A percentile compares a stretch with the other conserved stretches of the same genome.
Evolutionary conservation across 1,140 invertebrate species (phyloP).

Genomic region (Drosophila nannoptera): DNA sequence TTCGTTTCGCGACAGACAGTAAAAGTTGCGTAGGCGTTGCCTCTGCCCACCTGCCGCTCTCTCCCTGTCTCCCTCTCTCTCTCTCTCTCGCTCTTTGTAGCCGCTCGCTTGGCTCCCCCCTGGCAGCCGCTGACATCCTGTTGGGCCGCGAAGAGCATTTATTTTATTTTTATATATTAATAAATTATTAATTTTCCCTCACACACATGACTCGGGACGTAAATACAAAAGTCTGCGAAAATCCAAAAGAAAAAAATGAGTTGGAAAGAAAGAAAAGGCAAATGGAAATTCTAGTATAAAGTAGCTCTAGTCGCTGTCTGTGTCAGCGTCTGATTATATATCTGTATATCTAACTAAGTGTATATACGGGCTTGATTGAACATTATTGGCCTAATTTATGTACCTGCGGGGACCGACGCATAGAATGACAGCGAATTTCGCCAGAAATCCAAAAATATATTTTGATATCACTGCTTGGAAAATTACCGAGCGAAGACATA

Average conservation of each 20-base stretch:
- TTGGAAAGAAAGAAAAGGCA: slow-evolving; percentile 19
- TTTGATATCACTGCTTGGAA: slow-evolving; percentile 39
- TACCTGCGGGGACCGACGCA: slow-evolving; percentile 29
- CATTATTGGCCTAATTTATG: slow-evolving; percentile 46
- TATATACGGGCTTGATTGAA: slow-evolving; percentile 32
- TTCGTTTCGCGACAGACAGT: slow-evolving; percentile 8
- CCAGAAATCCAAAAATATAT: slow-evolving; percentile 34
- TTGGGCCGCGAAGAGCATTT: slow-evolving; percentile 4
- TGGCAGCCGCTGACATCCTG: slow-evolving; percentile 19
- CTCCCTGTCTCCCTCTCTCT: neutral
- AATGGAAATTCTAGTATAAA: slow-evolving; percentile 51
- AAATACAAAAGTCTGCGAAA: slow-evolving; percentile 39
- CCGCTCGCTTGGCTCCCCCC: neutral
- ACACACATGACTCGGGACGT: slow-evolving; percentile 64
- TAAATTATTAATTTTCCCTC: slow-evolving; percentile 71
- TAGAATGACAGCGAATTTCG: slow-evolving; percentile 14
- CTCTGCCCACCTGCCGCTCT: neutral
- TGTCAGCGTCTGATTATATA: neutral
- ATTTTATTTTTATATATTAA: slow-evolving; percentile 46
- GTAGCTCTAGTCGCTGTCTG: neutral
- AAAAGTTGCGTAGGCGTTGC: slow-evolving; percentile 32
- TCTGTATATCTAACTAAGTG: neutral
- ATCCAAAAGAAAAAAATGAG: neutral
- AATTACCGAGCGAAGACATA: slow-evolving; percentile 29
- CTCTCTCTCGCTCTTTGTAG: neutral